These are phyloP conservation scores for Apis mellifera DNA, from an alignment of 1,140 invertebrate species.

Conservation along the genomic window Amel_HAv3.1 CM009933.2:13065001-13065500, in stretches of 20 bases:
- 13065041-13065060: constrained; percentile 13
- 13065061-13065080: not conserved
- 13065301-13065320: not conserved
- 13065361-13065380: not conserved
- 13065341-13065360: not conserved
- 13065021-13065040: not conserved
- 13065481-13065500: not conserved
- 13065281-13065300: not conserved
- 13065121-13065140: constrained; percentile 57
- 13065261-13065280: constrained; percentile 30
- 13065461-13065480: constrained; percentile 42
- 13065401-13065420: not conserved
- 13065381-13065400: not conserved
- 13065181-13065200: constrained; percentile 1
- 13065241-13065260: constrained; percentile 55
- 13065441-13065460: not conserved
- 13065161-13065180: not conserved
- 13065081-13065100: constrained; percentile 6
- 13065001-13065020: not conserved
- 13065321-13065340: too few relatives aligned
- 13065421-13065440: constrained; percentile 18
- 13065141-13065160: constrained; percentile 52
- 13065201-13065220: constrained; percentile 56
- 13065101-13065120: constrained; percentile 48
- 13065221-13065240: constrained; percentile 44